Conservation (phyloP, 1,140 invertebrate genomes). For the Yoshiicerus persimilis region DNA sequence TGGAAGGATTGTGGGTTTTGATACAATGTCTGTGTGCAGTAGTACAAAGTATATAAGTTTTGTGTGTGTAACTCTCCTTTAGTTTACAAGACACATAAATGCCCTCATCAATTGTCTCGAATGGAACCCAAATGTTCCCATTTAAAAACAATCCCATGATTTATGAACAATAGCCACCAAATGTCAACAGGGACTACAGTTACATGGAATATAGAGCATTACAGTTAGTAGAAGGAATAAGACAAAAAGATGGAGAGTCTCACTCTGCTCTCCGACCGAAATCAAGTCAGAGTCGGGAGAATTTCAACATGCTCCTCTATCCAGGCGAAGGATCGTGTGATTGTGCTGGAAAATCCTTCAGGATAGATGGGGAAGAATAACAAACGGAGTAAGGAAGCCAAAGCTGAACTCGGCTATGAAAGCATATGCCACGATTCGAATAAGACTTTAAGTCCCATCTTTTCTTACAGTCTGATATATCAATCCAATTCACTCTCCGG, state of each 20-base stretch:
- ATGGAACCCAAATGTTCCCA: slow-evolving; percentile 33
- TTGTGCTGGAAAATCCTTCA: neutral
- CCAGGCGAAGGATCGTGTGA: neutral
- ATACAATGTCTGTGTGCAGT: neutral
- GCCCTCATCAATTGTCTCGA: slow-evolving; percentile 26
- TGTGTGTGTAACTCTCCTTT: neutral
- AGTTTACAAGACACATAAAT: slow-evolving; percentile 20
- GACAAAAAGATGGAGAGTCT: neutral
- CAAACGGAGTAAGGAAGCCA: neutral
- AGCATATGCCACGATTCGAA: neutral
- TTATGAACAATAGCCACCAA: slow-evolving; percentile 25
- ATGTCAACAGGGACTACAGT: neutral
- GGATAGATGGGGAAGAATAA: slow-evolving; percentile 6
- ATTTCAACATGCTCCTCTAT: neutral
- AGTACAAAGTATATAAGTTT: neutral
- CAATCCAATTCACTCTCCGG: neutral
- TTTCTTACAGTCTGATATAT: neutral
- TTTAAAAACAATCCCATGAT: slow-evolving; percentile 37
- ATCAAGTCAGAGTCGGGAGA: neutral
- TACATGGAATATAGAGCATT: neutral
- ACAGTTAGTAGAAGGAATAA: neutral
- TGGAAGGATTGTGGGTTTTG: neutral
- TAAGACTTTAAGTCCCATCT: neutral
- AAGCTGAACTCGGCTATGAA: neutral
- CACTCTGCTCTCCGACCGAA: neutral